Percentiles rank a stretch among this genome's conserved stretches.
Evolutionary conservation across 1,140 invertebrate species (phyloP).

Genomic region (Globodera ellingtonae): DNA sequence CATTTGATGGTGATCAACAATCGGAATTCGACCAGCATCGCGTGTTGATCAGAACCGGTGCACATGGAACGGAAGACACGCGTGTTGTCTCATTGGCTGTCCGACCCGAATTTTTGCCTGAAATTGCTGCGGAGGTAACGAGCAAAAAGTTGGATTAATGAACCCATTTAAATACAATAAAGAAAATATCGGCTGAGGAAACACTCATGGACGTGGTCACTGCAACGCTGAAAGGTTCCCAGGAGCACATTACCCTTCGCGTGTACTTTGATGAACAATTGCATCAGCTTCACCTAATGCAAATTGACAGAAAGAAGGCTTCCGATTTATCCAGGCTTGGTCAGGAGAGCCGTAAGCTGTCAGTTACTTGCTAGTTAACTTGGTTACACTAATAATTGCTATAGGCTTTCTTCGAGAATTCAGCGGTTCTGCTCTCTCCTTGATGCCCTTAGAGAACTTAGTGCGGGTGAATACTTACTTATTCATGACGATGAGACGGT

Average conservation of each 20-base stretch:
- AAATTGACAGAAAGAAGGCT: background rate
- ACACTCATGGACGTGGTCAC: conserved; percentile 8
- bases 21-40: background rate
- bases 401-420: background rate
- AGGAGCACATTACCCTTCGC: conserved; percentile 9
- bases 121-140: conserved; percentile 14
- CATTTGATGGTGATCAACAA: conserved; percentile 7
- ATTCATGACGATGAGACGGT: background rate
- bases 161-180: background rate
- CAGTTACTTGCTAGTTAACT: background rate
- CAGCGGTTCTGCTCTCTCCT: background rate
- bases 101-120: conserved; percentile 18
- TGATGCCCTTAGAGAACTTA: background rate
- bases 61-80: background rate
- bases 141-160: background rate
- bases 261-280: background rate
- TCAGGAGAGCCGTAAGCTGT: background rate
- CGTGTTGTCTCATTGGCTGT: background rate
- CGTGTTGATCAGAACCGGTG: conserved; percentile 14
- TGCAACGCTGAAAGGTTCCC: conserved; percentile 14
- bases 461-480: background rate
- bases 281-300: background rate
- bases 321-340: background rate
- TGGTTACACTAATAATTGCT: background rate
- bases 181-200: conserved; percentile 19